phyloP scores from a whole-genome alignment of 2,113 vertebrate species.

The Pygoscelis adeliae region DNA sequence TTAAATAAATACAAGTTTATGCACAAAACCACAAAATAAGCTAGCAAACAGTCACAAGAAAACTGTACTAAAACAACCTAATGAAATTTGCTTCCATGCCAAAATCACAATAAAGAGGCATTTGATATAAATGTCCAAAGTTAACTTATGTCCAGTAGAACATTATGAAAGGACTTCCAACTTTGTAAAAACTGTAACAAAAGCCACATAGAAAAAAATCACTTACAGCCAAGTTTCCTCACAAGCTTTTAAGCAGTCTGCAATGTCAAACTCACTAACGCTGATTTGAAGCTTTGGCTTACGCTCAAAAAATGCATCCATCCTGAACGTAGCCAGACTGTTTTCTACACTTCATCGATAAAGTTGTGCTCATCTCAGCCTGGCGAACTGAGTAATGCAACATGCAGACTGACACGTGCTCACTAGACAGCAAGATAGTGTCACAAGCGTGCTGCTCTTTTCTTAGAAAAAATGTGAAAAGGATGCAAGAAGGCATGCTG shows the following conservation, averaged over 20 bases:
- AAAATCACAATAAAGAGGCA: neutral
- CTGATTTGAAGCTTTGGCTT: slow-evolving; percentile 23
- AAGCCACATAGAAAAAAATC: neutral
- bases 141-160: neutral
- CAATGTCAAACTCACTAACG: neutral
- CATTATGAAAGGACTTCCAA: neutral
- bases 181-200: neutral
- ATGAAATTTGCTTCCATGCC: slow-evolving; percentile 25
- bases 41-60: slow-evolving; percentile 16
- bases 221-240: slow-evolving; percentile 11
- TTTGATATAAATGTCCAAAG: neutral
- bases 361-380: neutral
- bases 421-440: neutral
- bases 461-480: neutral
- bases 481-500: slow-evolving; percentile 10
- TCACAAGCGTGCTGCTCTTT: neutral
- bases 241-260: slow-evolving; percentile 5
- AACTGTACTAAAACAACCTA: neutral
- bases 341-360: neutral
- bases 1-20: slow-evolving; percentile 32
- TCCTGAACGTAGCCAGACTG: neutral
- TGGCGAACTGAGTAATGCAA: neutral
- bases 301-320: neutral
- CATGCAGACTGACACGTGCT: neutral
- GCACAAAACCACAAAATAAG: slow-evolving; percentile 36